Evolutionary conservation across 1,140 invertebrate genomes (phyloP).

Genomic region (Drosophila paulistorum): DNA sequence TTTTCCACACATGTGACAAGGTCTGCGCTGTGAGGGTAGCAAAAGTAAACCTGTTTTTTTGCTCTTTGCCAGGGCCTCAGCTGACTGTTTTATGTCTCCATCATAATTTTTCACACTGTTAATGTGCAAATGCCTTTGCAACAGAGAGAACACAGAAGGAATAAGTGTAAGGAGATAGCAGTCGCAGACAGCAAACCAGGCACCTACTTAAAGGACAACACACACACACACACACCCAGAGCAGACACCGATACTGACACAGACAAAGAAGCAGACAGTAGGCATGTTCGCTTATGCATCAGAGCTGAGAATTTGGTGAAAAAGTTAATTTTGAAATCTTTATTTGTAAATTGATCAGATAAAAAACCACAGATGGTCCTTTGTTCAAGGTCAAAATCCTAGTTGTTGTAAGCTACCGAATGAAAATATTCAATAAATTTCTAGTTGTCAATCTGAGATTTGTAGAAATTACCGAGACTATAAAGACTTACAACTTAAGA

Average conservation of each 20-base stretch:
- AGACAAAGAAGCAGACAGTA: slow-evolving; percentile 17
- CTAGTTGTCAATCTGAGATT: no score
- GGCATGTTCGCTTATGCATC: slow-evolving; percentile 13
- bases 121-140: slow-evolving; percentile 72
- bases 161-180: slow-evolving; percentile 1
- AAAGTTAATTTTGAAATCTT: no score
- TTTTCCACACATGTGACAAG: slow-evolving; percentile 43
- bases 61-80: slow-evolving; percentile 37
- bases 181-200: slow-evolving; percentile 6
- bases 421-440: no score
- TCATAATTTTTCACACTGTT: slow-evolving; percentile 81
- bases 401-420: no score
- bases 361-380: no score
- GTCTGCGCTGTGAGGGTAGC: slow-evolving; percentile 13
- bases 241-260: background rate
- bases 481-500: no score
- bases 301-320: background rate
- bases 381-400: no score
- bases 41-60: slow-evolving; percentile 43
- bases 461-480: no score
- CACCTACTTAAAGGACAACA: slow-evolving; percentile 37
- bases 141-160: slow-evolving; percentile 21
- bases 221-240: slow-evolving; percentile 23
- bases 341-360: no score
- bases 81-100: slow-evolving; percentile 81